Base-by-base conservation (phyloP, 37 sponge, comb jelly and placozoan genomes). In the Tethya wilhelma region DNA sequence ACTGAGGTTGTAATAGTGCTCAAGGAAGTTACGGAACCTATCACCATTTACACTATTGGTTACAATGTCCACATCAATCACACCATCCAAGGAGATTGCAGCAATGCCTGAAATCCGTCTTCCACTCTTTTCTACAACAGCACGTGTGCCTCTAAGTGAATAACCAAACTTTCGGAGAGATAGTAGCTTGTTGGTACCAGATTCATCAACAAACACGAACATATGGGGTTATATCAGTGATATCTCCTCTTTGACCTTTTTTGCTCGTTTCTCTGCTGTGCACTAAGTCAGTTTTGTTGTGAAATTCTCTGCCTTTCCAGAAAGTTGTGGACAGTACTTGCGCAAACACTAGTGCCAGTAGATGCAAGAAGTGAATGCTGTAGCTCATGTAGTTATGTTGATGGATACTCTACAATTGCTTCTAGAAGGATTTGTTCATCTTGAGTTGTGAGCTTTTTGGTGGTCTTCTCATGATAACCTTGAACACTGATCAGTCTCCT, bases 161-260 rank as follows among this genome's bases (percentile, higher is more conserved):
- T 75, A 59, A 0, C 75, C 75, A 75, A 38, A 75, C 4, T 36
- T 64, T 4, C 66, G 78, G 1, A 65, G 53, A 38, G 67, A 17
- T 5, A 20, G 11, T 8, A 65, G 67, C 40, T 33, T 64, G 67
- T 78, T 67, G 12, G 46, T 31, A 6, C 78, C 78, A 64, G 78
- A 65, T 78, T 78, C 78, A 65, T 78, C 78, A 26, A 65, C 66
- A 42, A 78, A 64, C 3, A 78, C 42, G 9, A 78, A 28, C 67
- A 65, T 78, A 19, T 78, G 30, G n/a, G 78, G 67, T 12, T 78
- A 4, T 8, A 44, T 32, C 28, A 32, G 37, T 12, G 78, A 78
- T 9, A 78, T 44, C 17, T 78, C 44, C 20, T 25, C 20, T 44
- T 25, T 22, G 9, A 14, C n/a, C 78, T 63, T 28, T 59, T 59